phyloP scores from a whole-genome alignment of 2,888 invertebrate species.

The Hydropsyche betteni region DNA sequence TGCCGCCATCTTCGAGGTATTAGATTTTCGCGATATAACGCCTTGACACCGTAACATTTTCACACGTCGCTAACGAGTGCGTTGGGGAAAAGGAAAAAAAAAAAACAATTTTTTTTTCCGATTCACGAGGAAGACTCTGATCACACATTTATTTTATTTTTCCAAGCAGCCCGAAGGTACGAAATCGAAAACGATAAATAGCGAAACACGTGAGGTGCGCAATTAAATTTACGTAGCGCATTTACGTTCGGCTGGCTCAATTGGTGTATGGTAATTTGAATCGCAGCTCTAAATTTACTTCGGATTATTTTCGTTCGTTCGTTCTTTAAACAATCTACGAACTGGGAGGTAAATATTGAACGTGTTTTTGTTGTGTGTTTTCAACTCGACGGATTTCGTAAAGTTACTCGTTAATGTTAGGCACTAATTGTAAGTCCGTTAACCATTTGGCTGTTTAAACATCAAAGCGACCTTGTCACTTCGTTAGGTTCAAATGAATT shows the following conservation, averaged over 20 bases:
- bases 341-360: too few relatives aligned
- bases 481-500: too few relatives aligned
- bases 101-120: neutral
- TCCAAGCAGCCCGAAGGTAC: neutral
- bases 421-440: too few relatives aligned
- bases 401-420: too few relatives aligned
- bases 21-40: constrained; percentile 15
- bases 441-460: too few relatives aligned
- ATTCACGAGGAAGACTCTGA: constrained; percentile 2
- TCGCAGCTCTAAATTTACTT: too few relatives aligned
- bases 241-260: neutral
- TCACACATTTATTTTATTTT: neutral
- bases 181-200: neutral
- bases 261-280: neutral
- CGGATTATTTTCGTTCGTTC: too few relatives aligned
- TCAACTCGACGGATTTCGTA: too few relatives aligned
- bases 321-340: too few relatives aligned
- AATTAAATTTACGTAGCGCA: constrained; percentile 14
- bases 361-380: too few relatives aligned
- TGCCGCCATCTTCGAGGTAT: neutral
- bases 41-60: neutral
- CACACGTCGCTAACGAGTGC: neutral
- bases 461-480: too few relatives aligned
- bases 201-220: neutral
- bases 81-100: neutral